Base-by-base conservation (phyloP, 2,797 vertebrate genomes). In the Sebastes ruberrimus region DNA sequence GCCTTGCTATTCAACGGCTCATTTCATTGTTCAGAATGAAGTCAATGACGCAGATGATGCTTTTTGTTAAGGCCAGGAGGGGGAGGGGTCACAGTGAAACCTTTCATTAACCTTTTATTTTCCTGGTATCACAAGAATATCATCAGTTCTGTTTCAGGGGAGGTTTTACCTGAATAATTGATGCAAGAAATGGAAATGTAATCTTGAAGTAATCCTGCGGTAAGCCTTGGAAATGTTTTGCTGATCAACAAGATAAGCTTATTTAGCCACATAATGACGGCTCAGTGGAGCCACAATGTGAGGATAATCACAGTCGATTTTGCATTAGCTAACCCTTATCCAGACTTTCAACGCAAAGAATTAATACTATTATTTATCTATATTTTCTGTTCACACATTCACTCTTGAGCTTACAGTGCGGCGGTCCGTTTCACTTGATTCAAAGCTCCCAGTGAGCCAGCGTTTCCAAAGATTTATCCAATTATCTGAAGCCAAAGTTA, bases 401-500 rank as follows among this genome's bases (percentile, higher is more conserved):
- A 22, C 20, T 74, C 46, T 23, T 71, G 11, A 38, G 22, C 23
- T 67, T 5, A 65, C 84, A 76, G 68, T 69, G 4, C 13, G 2
- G 73, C 79, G 63, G 49, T 78, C 71, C 11, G 2, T 67, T 59
- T 25, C 60, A 73, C 53, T 81, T 38, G 42, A 66, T 67, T 16
- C 20, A 70, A 66, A 78, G 57, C 68, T 28, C 16, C 23, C 67
- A 11, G 7, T 20, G 68, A 86, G 73, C 59, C 65, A 22, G 53
- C 8, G 1, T 65, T 71, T 71, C 9, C 38, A 52, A 73, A 78
- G 74, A 82, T 76, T 25, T 56, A 27, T 78, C 77, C 84, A 87
- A 84, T 91, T 89, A 90, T 80, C 76, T 33, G 74, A 70, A 79
- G 86, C 35, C 79, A 82, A 82, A 82, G 76, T 88, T 77, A 82